Evolutionary conservation across 1,140 invertebrate species (phyloP).

Genomic region (Daktulosphaira vitifoliae): DNA sequence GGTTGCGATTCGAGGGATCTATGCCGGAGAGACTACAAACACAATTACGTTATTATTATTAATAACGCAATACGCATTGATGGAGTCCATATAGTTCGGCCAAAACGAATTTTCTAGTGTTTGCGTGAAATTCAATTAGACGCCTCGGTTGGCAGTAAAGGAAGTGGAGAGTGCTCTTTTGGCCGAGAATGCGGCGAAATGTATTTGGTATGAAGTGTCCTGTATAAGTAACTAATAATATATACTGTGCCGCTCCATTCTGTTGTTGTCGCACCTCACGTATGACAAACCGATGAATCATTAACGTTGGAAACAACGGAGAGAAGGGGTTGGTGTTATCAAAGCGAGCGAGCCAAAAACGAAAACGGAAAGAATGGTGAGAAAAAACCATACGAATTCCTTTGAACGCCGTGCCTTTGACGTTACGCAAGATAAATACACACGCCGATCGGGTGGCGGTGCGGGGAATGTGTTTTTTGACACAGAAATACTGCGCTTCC

Average conservation of each 20-base stretch:
- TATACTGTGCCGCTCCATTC: conserved; percentile 7
- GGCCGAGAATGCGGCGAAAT: too few species aligned
- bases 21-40: not conserved
- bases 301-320: not conserved
- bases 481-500: conserved; percentile 29
- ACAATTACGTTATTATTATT: not conserved
- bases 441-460: not conserved
- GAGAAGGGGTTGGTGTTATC: not conserved
- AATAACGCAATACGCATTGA: not conserved
- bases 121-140: conserved; percentile 16
- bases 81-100: not conserved
- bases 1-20: not conserved
- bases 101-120: not conserved
- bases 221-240: not conserved
- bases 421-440: conserved; percentile 27
- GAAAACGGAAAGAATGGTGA: conserved; percentile 7
- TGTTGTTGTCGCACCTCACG: too few species aligned
- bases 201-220: too few species aligned
- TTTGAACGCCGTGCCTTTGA: conserved; percentile 18
- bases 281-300: conserved; percentile 3
- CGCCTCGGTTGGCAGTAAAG: not conserved
- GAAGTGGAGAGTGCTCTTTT: not conserved
- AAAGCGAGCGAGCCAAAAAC: conserved; percentile 11
- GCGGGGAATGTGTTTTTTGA: conserved; percentile 23
- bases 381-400: conserved; percentile 20